Base-by-base conservation (phyloP, 1,140 invertebrate genomes). In the Hycleus phaleratus region DNA sequence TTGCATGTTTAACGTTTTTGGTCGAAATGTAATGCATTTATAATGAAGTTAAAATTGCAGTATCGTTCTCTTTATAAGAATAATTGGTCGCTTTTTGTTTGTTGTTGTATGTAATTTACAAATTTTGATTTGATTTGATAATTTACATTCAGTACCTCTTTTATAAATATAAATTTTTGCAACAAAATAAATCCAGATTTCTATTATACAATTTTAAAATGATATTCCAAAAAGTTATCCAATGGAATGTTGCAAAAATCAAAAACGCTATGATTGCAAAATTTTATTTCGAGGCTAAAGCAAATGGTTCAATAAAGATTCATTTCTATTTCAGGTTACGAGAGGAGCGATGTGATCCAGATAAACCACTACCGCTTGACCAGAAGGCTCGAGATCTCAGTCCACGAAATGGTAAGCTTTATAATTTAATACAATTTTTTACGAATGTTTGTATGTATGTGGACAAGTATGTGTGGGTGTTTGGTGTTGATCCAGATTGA, bases 341-440 rank as follows among this genome's bases (percentile, higher is more conserved):
- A 66, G 90, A 91, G 72, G 90, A 91, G 76, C 79, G 88, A 72
- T 85, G 85, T 54, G 87, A 90, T 66, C 83, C 84, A 63, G 88
- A 90, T 71, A 81, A 87, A 76, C 84, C 82, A 57, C 78, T 85
- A 69, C 85, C 82, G 49, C 78, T 89, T 74, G 89, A 91, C 63
- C 80, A 84, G 71, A 91, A 91, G 79, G 85, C 83, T 61, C 81
- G 87, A 68, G 87, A 90, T 75, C 81, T 85, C 59, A 91, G 86
- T 75, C 90, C 88, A 73, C 85, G 88, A 77, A 90, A 91, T 78
- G 88, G 90, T 91, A 79, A 85, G 81, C 74, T 10, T 51, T 11
- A 50, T 58, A 45, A 18, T 39, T 32, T 45, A 6, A 39, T 39
- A 39, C 10, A 18, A 18, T 18, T 18, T 18, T 18, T 18, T 18